Conservation (phyloP, 2,888 invertebrate species). For the Synanthedon vespiformis region DNA sequence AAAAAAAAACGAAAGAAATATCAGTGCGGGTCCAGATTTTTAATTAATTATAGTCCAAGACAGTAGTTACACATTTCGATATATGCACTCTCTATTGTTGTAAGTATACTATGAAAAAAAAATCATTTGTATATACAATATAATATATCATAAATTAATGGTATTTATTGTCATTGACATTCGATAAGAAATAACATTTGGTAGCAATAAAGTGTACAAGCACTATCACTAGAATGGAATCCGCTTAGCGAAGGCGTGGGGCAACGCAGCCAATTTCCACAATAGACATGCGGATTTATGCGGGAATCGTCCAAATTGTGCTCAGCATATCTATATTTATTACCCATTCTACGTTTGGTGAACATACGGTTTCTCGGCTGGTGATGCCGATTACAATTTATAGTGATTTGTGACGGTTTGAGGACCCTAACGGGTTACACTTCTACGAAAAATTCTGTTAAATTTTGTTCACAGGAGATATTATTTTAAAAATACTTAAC, state of each 20-base stretch:
- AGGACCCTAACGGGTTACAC: too few relatives aligned
- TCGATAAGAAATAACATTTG: not conserved
- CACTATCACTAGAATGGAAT: slow-evolving; percentile 4
- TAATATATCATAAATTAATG: too few relatives aligned
- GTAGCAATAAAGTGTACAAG: slow-evolving; percentile 1
- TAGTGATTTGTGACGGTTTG: not conserved
- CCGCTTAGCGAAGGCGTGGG: slow-evolving; percentile 7
- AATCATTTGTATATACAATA: too few relatives aligned
- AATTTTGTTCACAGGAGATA: too few relatives aligned
- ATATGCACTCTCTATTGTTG: too few relatives aligned
- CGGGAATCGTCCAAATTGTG: slow-evolving; percentile 2
- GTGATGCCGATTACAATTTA: not conserved
- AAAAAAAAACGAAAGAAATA: too few relatives aligned
- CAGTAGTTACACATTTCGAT: too few relatives aligned
- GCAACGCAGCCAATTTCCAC: slow-evolving; percentile 8
- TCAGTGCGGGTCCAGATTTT: too few relatives aligned
- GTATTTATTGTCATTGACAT: not conserved
- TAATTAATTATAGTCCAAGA: too few relatives aligned
- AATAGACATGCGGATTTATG: slow-evolving; percentile 5
- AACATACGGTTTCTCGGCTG: not conserved
- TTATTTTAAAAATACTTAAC: too few relatives aligned
- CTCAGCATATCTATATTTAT: not conserved
- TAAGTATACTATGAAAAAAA: too few relatives aligned
- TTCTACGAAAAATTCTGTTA: too few relatives aligned
- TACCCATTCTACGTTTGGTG: not conserved